Conservation (phyloP, 2,797 vertebrate genomes). For the Gobionotothen gibberifrons region DNA sequence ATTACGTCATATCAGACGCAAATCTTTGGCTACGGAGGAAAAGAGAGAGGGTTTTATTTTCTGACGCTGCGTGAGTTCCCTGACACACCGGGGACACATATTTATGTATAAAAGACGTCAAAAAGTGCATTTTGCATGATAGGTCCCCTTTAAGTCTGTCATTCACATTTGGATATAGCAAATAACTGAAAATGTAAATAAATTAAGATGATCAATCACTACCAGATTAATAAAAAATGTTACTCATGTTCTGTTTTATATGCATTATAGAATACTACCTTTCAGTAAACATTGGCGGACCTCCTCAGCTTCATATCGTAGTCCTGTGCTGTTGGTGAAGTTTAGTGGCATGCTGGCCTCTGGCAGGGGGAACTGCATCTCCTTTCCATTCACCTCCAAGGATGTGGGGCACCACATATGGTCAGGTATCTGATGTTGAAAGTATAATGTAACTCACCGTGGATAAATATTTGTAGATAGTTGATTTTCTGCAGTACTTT, state of each 20-base stretch:
- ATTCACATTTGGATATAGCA: not conserved
- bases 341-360: constrained; percentile 55
- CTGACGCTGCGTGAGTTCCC: too few relatives aligned
- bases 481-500: not conserved
- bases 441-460: not conserved
- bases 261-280: constrained; percentile 12
- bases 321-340: constrained; percentile 66
- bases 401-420: constrained; percentile 69
- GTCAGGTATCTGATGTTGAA: constrained; percentile 42
- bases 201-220: not conserved
- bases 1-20: too few relatives aligned
- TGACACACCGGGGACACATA: too few relatives aligned
- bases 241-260: not conserved
- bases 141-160: too few relatives aligned
- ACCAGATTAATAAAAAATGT: not conserved
- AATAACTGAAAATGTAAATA: not conserved
- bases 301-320: constrained; percentile 80
- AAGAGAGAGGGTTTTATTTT: too few relatives aligned
- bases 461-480: not conserved
- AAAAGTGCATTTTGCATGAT: too few relatives aligned
- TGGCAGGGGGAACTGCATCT: constrained; percentile 48
- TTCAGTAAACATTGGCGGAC: constrained; percentile 76
- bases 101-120: too few relatives aligned
- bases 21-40: too few relatives aligned
- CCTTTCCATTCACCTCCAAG: constrained; percentile 60